Evolutionary conservation across 2,113 vertebrate species (phyloP).

Genomic region (Apus apus): DNA sequence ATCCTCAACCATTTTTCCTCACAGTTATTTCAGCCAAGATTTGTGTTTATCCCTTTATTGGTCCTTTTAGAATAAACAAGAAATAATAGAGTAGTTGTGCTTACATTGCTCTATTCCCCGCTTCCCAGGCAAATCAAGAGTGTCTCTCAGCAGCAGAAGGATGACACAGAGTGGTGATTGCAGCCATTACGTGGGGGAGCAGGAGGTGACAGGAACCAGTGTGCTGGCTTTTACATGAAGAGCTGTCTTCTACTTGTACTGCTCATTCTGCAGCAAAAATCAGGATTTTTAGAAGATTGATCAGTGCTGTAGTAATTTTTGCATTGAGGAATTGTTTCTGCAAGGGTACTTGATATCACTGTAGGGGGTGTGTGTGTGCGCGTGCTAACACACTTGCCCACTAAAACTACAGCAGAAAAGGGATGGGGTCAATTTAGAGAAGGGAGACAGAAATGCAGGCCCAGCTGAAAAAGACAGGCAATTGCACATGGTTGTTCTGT

Average conservation of each 20-base stretch:
- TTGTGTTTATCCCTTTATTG: conserved; percentile 25
- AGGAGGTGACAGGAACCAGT: neutral
- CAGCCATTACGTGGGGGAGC: neutral
- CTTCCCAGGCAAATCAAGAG: conserved; percentile 22
- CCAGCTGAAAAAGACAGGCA: neutral
- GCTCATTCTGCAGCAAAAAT: neutral
- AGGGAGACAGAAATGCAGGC: neutral
- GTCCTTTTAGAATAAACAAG: conserved; percentile 47
- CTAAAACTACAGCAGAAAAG: neutral
- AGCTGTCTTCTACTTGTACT: neutral
- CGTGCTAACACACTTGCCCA: fast-evolving
- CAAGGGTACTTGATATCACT: neutral
- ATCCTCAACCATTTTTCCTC: neutral
- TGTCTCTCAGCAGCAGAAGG: conserved; percentile 25
- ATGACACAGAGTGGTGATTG: neutral
- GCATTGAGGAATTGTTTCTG: neutral
- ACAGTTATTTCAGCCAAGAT: conserved; percentile 25
- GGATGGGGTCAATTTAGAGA: neutral
- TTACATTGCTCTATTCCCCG: conserved; percentile 12
- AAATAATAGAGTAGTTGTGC: conserved; percentile 10
- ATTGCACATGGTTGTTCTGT: fast-evolving
- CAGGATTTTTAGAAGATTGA: neutral
- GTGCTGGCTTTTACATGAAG: neutral
- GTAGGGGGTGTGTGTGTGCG: neutral
- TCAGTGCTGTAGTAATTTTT: neutral